phyloP scores from a whole-genome alignment of 2,113 vertebrate genomes.

The Ciconia boyciana region DNA sequence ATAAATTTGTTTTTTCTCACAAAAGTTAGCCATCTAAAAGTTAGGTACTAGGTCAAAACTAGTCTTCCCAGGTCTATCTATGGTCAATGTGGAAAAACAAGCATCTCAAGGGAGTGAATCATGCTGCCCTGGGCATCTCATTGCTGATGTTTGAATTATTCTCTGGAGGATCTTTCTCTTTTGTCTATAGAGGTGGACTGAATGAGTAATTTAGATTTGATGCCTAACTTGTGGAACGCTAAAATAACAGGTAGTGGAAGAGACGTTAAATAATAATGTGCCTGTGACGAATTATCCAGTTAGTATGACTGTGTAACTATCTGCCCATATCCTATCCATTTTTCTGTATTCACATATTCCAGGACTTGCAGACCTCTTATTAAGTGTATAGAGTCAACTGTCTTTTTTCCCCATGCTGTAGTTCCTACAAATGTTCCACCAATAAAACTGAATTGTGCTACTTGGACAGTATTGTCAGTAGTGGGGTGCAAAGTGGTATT shows the following conservation, averaged over 20 bases:
- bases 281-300: neutral
- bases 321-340: neutral
- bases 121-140: neutral
- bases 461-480: neutral
- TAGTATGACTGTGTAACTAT: neutral
- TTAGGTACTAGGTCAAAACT: neutral
- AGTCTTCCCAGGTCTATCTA: neutral
- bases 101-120: neutral
- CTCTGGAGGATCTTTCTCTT: neutral
- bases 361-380: neutral
- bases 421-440: neutral
- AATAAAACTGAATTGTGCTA: conserved; percentile 4
- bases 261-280: neutral
- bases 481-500: neutral
- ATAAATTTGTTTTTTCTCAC: neutral
- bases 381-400: neutral
- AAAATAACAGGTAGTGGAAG: neutral
- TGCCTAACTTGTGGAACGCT: neutral
- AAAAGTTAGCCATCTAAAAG: neutral
- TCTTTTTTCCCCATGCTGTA: neutral
- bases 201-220: neutral
- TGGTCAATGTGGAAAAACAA: neutral
- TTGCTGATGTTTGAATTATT: neutral
- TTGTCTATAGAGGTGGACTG: neutral
- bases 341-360: neutral